Conservation (phyloP, 2,113 vertebrate genomes). For the Malaclemys terrapin region DNA sequence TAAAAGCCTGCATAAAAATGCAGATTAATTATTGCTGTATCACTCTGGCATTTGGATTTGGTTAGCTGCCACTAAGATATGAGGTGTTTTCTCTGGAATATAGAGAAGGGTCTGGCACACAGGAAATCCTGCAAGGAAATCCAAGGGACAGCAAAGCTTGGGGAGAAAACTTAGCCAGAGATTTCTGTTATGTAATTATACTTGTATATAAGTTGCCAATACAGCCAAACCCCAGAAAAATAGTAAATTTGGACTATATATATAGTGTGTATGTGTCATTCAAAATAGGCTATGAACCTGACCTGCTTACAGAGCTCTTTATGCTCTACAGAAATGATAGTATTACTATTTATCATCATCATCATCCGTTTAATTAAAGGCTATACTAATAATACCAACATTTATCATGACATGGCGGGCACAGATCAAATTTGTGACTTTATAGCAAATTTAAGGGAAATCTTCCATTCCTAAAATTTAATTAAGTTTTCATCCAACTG, state of each 20-base stretch:
- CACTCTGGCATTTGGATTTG: not conserved
- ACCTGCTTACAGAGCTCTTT: not conserved
- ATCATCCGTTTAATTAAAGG: not conserved
- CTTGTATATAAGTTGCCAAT: not conserved
- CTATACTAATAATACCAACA: not conserved
- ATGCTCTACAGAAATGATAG: not conserved
- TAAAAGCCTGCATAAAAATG: not conserved
- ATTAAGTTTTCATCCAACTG: not conserved
- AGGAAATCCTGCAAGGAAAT: not conserved
- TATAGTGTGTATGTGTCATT: not conserved
- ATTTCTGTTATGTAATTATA: not conserved
- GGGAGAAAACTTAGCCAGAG: not conserved
- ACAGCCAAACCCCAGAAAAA: not conserved
- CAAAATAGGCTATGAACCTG: not conserved
- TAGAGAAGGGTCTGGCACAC: not conserved
- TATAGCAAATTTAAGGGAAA: not conserved
- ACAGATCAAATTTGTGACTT: not conserved
- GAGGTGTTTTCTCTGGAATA: not conserved
- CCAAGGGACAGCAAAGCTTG: not conserved
- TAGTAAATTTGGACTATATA: not conserved
- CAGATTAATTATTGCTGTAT: not conserved
- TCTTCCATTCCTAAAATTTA: not conserved
- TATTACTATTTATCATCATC: not conserved
- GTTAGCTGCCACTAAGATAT: not conserved
- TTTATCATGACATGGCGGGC: not conserved